Conservation (phyloP, 2,888 invertebrate species). For the Himalopsyche japonica region DNA sequence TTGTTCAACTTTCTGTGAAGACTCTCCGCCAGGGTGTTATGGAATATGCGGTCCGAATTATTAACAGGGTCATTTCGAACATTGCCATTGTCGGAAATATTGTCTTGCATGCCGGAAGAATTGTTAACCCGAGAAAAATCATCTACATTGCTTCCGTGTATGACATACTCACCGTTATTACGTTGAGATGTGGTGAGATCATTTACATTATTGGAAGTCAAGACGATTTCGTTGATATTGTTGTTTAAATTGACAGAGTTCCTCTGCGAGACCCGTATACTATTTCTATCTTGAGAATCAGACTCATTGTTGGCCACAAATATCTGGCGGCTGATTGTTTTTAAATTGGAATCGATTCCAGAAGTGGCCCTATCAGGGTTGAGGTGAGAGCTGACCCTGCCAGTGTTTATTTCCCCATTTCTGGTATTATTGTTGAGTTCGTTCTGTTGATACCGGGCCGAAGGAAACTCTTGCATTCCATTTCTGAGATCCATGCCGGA, state of each 20-base stretch:
- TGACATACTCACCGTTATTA: conserved; percentile 31
- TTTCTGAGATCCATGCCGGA: conserved; percentile 38
- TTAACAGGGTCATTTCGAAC: conserved; percentile 23
- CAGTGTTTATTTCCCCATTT: conserved; percentile 31
- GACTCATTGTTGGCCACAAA: conserved; percentile 18
- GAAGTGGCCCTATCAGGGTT: conserved; percentile 16
- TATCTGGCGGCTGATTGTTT: conserved; percentile 28
- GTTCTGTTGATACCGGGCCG: conserved; percentile 23
- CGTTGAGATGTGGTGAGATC: conserved; percentile 33
- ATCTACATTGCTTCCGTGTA: conserved; percentile 4
- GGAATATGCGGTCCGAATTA: conserved; percentile 12
- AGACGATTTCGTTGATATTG: conserved; percentile 27
- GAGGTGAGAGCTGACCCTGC: not conserved
- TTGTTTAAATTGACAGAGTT: conserved; percentile 29
- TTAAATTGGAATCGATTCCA: conserved; percentile 24
- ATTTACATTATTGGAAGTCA: conserved; percentile 32
- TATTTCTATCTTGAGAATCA: conserved; percentile 14
- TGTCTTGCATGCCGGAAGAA: conserved; percentile 15
- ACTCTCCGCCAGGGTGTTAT: not conserved
- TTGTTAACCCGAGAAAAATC: conserved; percentile 21
- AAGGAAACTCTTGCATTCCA: conserved; percentile 32
- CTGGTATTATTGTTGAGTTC: conserved; percentile 32
- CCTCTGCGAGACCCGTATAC: conserved; percentile 30
- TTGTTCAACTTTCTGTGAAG: conserved; percentile 5
- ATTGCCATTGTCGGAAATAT: conserved; percentile 11